Conservation (phyloP, 2,113 vertebrate genomes). For the Parus major region DNA sequence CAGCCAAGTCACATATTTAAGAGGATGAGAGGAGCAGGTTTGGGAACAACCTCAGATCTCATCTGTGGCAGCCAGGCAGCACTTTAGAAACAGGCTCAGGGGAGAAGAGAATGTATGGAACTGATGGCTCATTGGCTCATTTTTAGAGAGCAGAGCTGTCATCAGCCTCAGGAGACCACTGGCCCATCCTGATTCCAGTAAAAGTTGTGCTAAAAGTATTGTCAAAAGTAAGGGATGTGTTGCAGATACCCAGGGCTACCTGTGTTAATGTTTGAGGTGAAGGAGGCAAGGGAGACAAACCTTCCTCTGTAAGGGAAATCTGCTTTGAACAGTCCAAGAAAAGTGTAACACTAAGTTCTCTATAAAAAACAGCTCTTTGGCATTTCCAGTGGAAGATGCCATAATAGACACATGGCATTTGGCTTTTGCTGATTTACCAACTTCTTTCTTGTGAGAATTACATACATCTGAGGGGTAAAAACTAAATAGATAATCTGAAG, state of each 20-base stretch:
- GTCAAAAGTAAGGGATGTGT: background rate
- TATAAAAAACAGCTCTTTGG: background rate
- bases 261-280: background rate
- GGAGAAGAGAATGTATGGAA: background rate
- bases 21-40: conserved; percentile 46
- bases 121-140: background rate
- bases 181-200: background rate
- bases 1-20: conserved; percentile 55
- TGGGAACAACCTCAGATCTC: conserved; percentile 20
- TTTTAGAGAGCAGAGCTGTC: background rate
- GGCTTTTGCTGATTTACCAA: background rate
- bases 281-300: background rate
- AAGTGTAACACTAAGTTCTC: background rate
- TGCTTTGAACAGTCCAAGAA: background rate
- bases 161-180: background rate
- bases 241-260: background rate
- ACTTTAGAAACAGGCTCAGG: background rate
- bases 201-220: background rate
- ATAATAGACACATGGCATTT: background rate
- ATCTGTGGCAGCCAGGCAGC: background rate
- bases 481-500: background rate
- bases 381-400: background rate
- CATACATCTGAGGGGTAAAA: background rate
- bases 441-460: background rate
- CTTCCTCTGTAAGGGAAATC: background rate